Evolutionary conservation across 2,113 vertebrate species (phyloP).

Genomic region (Oreotragus oreotragus): DNA sequence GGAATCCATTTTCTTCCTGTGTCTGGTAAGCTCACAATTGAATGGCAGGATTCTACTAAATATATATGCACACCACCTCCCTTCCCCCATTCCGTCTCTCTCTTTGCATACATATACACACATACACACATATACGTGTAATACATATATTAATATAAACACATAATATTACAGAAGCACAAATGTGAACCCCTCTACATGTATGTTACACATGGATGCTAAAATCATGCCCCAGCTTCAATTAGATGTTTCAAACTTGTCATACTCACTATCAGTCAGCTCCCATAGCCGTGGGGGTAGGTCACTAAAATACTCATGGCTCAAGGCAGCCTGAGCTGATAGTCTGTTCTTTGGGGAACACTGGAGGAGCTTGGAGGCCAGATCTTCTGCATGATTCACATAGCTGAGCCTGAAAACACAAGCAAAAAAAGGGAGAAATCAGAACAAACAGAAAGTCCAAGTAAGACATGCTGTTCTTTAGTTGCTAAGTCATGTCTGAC

Average conservation of each 20-base stretch:
- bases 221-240: conserved; percentile 5
- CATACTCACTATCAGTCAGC: conserved; percentile 93
- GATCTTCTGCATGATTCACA: conserved; percentile 94
- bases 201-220: background rate
- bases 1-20: conserved; percentile 76
- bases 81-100: background rate
- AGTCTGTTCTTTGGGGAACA: conserved; percentile 98
- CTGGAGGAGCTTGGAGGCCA: conserved; percentile 95
- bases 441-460: conserved; percentile 32
- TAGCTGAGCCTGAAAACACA: conserved; percentile 89
- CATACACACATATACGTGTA: background rate
- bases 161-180: background rate
- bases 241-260: background rate
- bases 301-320: conserved; percentile 95
- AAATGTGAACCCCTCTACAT: background rate
- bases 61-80: background rate
- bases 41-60: conserved; percentile 66
- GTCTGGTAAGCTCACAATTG: conserved; percentile 74
- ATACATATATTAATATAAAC: background rate
- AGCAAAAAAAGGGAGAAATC: conserved; percentile 55
- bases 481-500: background rate
- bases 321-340: conserved; percentile 92
- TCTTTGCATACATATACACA: background rate
- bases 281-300: conserved; percentile 96
- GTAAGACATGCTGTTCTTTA: background rate